Percentiles rank a stretch among this genome's conserved stretches.
phyloP scores from a whole-genome alignment of 2,113 vertebrate species.

The Glareola pratincola region DNA sequence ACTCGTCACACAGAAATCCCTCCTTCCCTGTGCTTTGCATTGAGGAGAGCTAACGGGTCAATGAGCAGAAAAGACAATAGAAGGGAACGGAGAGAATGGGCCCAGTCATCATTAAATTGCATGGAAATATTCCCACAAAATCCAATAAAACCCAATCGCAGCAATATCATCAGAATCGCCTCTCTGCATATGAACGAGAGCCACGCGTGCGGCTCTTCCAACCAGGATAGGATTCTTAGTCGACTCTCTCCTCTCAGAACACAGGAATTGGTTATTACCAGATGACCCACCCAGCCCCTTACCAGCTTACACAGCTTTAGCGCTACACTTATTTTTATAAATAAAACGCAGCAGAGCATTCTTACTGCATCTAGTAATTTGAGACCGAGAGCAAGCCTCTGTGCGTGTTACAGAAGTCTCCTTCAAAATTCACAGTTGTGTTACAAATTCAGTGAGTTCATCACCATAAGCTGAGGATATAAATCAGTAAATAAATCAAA shows the following conservation, averaged over 20 bases:
- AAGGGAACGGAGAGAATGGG: background rate
- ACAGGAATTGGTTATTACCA: background rate
- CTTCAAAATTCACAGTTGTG: background rate
- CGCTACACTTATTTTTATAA: background rate
- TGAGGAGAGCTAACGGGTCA: background rate
- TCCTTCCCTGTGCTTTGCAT: conserved; percentile 4
- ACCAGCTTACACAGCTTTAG: background rate
- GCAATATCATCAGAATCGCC: background rate
- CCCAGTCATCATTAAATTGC: background rate
- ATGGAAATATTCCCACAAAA: conserved; percentile 29
- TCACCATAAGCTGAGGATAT: background rate
- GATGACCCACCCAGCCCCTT: background rate
- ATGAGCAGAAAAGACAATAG: conserved; percentile 23
- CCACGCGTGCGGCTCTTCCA: background rate
- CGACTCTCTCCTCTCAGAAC: background rate
- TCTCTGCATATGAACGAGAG: background rate
- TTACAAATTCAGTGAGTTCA: background rate
- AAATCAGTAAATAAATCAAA: background rate
- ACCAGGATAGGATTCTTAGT: background rate
- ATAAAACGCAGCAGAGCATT: background rate
- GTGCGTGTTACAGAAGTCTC: background rate
- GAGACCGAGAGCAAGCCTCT: background rate
- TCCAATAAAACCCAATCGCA: background rate
- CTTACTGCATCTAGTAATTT: background rate
- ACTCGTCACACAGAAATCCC: background rate